phyloP scores from a whole-genome alignment of 1,140 invertebrate genomes.

The Hycleus phaleratus region DNA sequence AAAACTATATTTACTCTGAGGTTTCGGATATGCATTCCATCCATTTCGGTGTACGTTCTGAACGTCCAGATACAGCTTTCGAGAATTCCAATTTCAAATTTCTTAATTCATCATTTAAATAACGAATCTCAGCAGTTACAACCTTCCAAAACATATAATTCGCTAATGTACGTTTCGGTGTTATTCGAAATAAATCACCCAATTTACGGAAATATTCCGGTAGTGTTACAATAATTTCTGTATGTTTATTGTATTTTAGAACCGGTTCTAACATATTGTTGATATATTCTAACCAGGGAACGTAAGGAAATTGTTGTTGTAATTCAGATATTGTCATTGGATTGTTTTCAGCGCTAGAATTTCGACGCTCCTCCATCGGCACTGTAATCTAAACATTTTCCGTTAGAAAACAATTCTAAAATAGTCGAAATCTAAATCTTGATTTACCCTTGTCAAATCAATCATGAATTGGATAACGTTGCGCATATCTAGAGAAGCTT shows the following conservation, averaged over 20 bases:
- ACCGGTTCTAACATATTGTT: slow-evolving; percentile 47
- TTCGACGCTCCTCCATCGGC: slow-evolving; percentile 82
- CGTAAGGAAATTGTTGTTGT: slow-evolving; percentile 60
- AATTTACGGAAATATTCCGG: slow-evolving; percentile 53
- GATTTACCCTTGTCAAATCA: slow-evolving; percentile 77
- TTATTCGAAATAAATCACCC: slow-evolving; percentile 44
- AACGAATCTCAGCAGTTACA: slow-evolving; percentile 47
- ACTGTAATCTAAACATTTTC: slow-evolving; percentile 63
- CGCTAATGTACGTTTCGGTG: slow-evolving; percentile 54
- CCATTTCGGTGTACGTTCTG: slow-evolving; percentile 48
- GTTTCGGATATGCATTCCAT: slow-evolving; percentile 49
- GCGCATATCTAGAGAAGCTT: slow-evolving; percentile 64
- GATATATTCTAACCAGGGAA: slow-evolving; percentile 56
- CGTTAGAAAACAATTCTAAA: background rate
- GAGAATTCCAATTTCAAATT: slow-evolving; percentile 48
- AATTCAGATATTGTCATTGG: slow-evolving; percentile 76
- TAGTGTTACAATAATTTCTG: slow-evolving; percentile 53
- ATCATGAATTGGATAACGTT: slow-evolving; percentile 89
- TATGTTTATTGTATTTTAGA: slow-evolving; percentile 33
- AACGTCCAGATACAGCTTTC: slow-evolving; percentile 47
- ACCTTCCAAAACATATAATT: slow-evolving; percentile 59
- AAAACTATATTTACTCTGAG: slow-evolving; percentile 25
- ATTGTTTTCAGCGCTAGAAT: slow-evolving; percentile 86
- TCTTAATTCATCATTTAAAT: slow-evolving; percentile 49
- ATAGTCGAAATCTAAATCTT: too few relatives aligned